Conservation (phyloP, 2,888 invertebrate genomes). For the Patella ulyssiponensis region DNA sequence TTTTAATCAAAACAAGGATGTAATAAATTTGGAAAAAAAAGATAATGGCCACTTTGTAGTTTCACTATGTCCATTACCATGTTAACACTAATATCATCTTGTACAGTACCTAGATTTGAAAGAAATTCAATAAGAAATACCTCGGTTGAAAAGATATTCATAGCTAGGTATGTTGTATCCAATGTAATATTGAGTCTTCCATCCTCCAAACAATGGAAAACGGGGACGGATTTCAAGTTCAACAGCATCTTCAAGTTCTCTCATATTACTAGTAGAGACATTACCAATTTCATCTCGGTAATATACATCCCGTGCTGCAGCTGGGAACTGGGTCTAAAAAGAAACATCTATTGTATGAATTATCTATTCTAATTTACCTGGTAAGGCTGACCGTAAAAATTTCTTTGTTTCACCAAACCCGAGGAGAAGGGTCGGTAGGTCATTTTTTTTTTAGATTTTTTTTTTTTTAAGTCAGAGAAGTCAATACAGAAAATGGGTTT, state of each 20-base stretch:
- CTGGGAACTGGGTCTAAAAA: conserved; percentile 77
- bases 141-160: conserved; percentile 90
- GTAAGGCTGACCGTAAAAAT: too few species aligned
- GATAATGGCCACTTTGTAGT: too few species aligned
- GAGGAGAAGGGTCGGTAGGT: too few species aligned
- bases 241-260: conserved; percentile 89
- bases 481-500: too few species aligned
- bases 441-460: too few species aligned
- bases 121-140: conserved; percentile 62
- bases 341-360: not conserved
- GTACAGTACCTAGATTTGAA: conserved; percentile 13
- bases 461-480: too few species aligned
- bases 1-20: too few species aligned
- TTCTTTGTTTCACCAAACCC: too few species aligned
- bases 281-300: conserved; percentile 98
- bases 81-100: not conserved
- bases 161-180: conserved; percentile 98
- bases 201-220: conserved; percentile 98
- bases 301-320: conserved; percentile 94
- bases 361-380: too few species aligned
- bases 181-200: conserved; percentile 96
- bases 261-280: conserved; percentile 96
- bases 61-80: too few species aligned
- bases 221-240: conserved; percentile 96
- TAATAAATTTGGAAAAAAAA: too few species aligned